These are phyloP conservation scores for Syrrhaptes paradoxus DNA, from an alignment of 2,113 vertebrate genomes.

Conservation along the genomic window DNA sequence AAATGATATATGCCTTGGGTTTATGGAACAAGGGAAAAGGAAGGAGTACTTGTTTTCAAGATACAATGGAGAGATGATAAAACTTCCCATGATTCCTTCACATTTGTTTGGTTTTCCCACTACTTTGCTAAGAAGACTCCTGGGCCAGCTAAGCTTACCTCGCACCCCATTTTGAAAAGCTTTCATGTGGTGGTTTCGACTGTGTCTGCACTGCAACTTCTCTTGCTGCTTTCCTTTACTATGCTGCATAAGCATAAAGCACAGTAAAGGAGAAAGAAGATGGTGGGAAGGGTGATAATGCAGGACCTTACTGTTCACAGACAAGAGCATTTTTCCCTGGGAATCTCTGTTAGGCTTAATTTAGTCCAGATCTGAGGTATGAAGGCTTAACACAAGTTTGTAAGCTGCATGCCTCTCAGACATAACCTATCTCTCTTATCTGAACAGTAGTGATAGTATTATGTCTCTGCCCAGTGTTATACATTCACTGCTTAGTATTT, in stretches of 20 bases:
- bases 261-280: not conserved
- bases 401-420: not conserved
- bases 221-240: not conserved
- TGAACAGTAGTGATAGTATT: not conserved
- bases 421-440: not conserved
- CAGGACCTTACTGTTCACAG: not conserved
- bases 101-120: not conserved
- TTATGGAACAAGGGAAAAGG: not conserved
- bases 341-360: not conserved
- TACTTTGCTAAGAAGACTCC: not conserved
- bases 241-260: not conserved
- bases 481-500: not conserved
- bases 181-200: not conserved
- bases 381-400: not conserved
- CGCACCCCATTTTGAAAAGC: not conserved
- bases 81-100: not conserved
- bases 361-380: not conserved
- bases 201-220: not conserved
- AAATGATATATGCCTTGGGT: rapidly evolving
- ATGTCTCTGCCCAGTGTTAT: not conserved
- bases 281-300: not conserved
- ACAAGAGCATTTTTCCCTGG: not conserved
- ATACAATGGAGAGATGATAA: not conserved
- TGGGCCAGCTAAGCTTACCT: rapidly evolving
- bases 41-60: not conserved